Evolutionary conservation across 2,797 vertebrate genomes (phyloP).

Genomic region (Cynodonichthys magdalenae): DNA sequence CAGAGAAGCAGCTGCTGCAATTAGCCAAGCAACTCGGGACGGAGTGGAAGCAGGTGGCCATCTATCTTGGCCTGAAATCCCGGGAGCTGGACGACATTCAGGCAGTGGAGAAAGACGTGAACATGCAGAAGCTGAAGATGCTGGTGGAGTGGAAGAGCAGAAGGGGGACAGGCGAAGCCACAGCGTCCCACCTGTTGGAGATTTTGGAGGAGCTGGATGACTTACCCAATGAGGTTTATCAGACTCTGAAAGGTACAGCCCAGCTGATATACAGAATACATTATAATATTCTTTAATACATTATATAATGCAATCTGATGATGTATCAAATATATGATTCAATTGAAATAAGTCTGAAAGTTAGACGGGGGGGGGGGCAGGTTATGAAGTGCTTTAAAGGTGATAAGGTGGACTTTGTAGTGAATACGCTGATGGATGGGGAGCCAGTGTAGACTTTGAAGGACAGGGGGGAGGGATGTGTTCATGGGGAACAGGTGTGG

Average conservation of each 20-base stretch:
- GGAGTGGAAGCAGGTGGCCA: constrained; percentile 84
- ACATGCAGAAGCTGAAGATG: constrained; percentile 82
- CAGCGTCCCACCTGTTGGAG: constrained; percentile 55
- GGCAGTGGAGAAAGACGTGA: constrained; percentile 69
- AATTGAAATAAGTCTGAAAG: too few relatives aligned
- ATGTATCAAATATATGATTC: too few relatives aligned
- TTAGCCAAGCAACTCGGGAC: constrained; percentile 82
- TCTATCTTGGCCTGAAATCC: constrained; percentile 78
- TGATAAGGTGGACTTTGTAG: too few relatives aligned
- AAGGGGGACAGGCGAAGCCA: constrained; percentile 65
- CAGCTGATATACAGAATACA: too few relatives aligned
- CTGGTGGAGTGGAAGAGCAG: constrained; percentile 81
- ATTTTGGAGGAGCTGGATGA: constrained; percentile 66
- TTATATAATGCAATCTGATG: too few relatives aligned
- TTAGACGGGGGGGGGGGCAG: too few relatives aligned
- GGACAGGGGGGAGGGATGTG: too few relatives aligned
- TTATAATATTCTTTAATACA: background rate
- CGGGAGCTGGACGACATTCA: constrained; percentile 81
- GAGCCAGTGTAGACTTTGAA: too few relatives aligned
- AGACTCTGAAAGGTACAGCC: constrained; percentile 75
- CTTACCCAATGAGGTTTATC: constrained; percentile 75
- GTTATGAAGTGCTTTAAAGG: too few relatives aligned
- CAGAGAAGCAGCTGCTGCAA: constrained; percentile 82
- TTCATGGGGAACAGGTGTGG: too few relatives aligned
- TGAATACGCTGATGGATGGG: too few relatives aligned